A percentile compares a stretch with the other conserved stretches of the same genome.
Conservation (phyloP, 1,140 invertebrate genomes). For the Heliothis virescens region DNA sequence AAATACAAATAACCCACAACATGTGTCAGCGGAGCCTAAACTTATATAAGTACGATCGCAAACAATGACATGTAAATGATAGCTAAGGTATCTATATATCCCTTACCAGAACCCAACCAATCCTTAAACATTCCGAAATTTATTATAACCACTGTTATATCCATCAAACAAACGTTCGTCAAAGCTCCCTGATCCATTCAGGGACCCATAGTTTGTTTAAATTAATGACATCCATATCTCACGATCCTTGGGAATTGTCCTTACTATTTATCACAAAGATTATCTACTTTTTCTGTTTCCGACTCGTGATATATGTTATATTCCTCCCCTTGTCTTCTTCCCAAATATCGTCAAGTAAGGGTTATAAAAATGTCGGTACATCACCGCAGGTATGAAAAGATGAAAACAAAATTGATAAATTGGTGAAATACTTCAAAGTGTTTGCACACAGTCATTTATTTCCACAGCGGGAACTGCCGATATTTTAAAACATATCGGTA, state of each 20-base stretch:
- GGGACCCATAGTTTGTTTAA: constrained; percentile 67
- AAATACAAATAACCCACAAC: background rate
- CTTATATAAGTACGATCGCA: background rate
- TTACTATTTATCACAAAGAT: constrained; percentile 74
- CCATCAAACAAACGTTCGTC: constrained; percentile 60
- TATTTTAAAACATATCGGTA: constrained; percentile 55
- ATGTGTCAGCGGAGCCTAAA: background rate
- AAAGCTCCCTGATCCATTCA: constrained; percentile 62
- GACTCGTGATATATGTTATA: constrained; percentile 59
- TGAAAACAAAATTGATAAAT: constrained; percentile 47
- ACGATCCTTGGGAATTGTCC: constrained; percentile 65
- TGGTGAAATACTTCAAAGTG: constrained; percentile 46
- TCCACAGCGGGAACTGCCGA: constrained; percentile 42
- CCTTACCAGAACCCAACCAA: constrained; percentile 13
- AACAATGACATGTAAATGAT: constrained; percentile 2
- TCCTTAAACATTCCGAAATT: constrained; percentile 37
- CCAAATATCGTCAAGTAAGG: constrained; percentile 28
- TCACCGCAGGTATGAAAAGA: constrained; percentile 39
- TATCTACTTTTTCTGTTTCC: constrained; percentile 68
- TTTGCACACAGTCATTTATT: constrained; percentile 56
- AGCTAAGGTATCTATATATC: background rate
- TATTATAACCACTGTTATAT: constrained; percentile 47
- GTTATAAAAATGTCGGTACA: constrained; percentile 39
- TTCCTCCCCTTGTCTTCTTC: constrained; percentile 53
- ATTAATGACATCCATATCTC: constrained; percentile 71